phyloP scores from a whole-genome alignment of 2,888 invertebrate species.

The Ectemnius lituratus region DNA sequence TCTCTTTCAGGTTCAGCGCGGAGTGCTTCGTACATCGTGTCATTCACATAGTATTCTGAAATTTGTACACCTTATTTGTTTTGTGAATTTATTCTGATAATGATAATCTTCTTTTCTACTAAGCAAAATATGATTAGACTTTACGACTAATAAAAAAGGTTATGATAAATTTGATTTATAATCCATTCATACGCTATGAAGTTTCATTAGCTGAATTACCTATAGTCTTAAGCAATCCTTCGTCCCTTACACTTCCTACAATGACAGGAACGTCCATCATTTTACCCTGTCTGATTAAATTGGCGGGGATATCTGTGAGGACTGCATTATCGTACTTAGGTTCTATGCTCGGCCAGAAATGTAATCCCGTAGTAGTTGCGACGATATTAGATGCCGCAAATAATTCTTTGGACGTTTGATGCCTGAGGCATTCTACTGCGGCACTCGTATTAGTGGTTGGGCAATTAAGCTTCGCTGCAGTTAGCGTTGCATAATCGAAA shows the following conservation, averaged over 20 bases:
- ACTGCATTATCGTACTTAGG: conserved; percentile 52
- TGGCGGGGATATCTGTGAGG: conserved; percentile 42
- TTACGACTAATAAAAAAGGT: not conserved
- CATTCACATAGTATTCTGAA: not conserved
- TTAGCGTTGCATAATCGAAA: conserved; percentile 32
- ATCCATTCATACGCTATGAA: no score
- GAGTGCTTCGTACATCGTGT: not conserved
- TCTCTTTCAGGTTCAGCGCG: not conserved
- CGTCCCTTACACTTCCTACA: conserved; percentile 51
- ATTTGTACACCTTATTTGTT: not conserved
- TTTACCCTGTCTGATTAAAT: conserved; percentile 22
- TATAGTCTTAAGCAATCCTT: conserved; percentile 39
- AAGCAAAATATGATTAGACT: no score
- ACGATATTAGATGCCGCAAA: conserved; percentile 31
- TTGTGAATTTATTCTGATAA: no score
- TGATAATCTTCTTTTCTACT: not conserved
- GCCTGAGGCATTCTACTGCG: conserved; percentile 53
- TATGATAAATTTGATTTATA: no score
- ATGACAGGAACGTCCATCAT: conserved; percentile 53
- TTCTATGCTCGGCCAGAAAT: conserved; percentile 55
- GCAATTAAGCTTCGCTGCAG: conserved; percentile 45
- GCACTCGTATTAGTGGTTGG: conserved; percentile 37
- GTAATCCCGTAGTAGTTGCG: conserved; percentile 2
- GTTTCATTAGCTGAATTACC: not conserved
- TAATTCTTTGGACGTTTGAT: conserved; percentile 22